Conservation (phyloP, 2,797 vertebrate species). For the Sylvia borin region DNA sequence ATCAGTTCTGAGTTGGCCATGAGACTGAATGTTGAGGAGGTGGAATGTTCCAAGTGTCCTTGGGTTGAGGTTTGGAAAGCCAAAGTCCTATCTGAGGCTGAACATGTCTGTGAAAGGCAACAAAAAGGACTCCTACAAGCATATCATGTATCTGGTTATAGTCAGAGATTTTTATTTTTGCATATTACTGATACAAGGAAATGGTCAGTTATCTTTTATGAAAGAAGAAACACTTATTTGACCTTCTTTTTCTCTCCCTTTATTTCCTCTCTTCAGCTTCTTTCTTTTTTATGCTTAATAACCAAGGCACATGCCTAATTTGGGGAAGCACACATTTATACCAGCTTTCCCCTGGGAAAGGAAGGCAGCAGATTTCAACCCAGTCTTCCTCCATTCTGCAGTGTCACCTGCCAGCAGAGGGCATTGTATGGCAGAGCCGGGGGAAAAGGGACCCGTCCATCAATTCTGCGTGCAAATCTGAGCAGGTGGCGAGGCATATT, state of each 20-base stretch:
- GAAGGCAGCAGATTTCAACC: not conserved
- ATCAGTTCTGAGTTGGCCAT: not conserved
- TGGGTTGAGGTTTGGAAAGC: not conserved
- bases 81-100: not conserved
- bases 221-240: not conserved
- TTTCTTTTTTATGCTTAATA: not conserved
- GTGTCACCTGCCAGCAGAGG: not conserved
- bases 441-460: not conserved
- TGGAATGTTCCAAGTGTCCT: not conserved
- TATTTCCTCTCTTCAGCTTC: not conserved
- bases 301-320: not conserved
- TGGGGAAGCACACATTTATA: not conserved
- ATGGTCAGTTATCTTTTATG: not conserved
- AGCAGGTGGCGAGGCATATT: not conserved
- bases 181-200: not conserved
- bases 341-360: not conserved
- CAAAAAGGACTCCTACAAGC: not conserved
- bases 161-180: not conserved
- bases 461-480: not conserved
- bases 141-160: not conserved
- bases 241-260: not conserved
- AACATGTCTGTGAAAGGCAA: not conserved
- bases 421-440: rapidly evolving
- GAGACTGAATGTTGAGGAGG: rapidly evolving
- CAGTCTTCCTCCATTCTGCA: not conserved